Evolutionary conservation across 1,140 invertebrate species (phyloP), one percentile per base, ranked within the genome.

Genomic region (Dufourea novaeangliae): DNA sequence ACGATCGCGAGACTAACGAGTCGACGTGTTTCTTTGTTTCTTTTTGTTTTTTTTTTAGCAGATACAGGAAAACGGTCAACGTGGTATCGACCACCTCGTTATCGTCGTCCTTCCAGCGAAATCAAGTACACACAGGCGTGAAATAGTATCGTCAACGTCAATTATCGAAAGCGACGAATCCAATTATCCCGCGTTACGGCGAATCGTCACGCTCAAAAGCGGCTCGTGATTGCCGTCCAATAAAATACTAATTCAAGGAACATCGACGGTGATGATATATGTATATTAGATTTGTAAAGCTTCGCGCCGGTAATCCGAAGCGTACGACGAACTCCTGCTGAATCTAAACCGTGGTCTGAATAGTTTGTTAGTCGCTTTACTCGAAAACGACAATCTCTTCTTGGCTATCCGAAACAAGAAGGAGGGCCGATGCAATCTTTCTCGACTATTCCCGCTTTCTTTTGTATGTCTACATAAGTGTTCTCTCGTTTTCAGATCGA

Each of bases 131-230:
- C 46, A n/a, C n/a, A n/a, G n/a, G 46, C 29, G 32, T 37, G n/a
- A 12, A n/a, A 22, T 39, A 41, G 32, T 39, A 62, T 12, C 34
- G 14, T 52, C 22, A 50, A 57, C 68, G 66, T 78, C 83, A 85
- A 87, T 87, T 87, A 86, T 78, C 80, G 73, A 63, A 59, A 74
- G 59, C 68, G 54, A 52, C 59, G 57, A 86, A 86, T 87, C 79
- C 87, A 87, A 87, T 88, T 79, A 88, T 83, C 64, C 59, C 52
- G 62, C 41, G 57, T 62, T 62, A 71, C 44, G 70, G 57, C 29
- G 22, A 46, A 80, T 61, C 61, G 67, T 32, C 29, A 59, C 64
- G 44, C 62, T 78, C 78, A 76, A 80, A n/a, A 78, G 70, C 62
- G 62, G 34, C 54, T 34, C 57, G 64, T 74, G 72, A 82, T 86